A percentile compares a stretch with the other conserved stretches of the same genome.
Conservation (phyloP, 37 sponge, comb jelly and placozoan genomes). For the Aphrocallistes beatrix region DNA sequence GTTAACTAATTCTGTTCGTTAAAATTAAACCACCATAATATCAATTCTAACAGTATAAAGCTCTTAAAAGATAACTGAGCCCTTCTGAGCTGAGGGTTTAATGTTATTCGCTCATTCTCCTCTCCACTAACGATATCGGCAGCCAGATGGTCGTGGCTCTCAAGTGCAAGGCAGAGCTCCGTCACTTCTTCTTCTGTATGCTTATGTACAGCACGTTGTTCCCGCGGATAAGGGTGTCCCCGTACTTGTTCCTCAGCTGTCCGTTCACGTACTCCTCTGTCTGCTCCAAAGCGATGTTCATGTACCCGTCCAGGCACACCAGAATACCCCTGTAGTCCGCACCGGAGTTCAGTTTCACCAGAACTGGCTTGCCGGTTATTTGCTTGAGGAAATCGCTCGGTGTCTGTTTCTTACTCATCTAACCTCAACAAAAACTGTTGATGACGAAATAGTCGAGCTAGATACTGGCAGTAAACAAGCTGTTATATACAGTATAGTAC, state of each 20-base stretch:
- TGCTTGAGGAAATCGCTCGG: constrained; percentile 98
- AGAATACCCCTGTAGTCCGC: constrained; percentile 96
- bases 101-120: too few species aligned
- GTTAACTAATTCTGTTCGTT: background rate
- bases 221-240: constrained; percentile 97
- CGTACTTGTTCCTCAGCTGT: constrained; percentile 94
- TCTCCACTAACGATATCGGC: too few species aligned
- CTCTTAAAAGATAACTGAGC: background rate
- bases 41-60: background rate
- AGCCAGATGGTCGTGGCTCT: too few species aligned
- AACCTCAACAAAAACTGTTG: too few species aligned
- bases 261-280: constrained; percentile 99
- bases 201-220: constrained; percentile 99
- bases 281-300: constrained; percentile 98
- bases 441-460: too few species aligned
- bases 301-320: constrained; percentile 86
- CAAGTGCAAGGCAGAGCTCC: too few species aligned
- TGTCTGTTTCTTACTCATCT: constrained; percentile 75
- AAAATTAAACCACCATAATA: background rate
- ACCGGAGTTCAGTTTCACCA: constrained; percentile 92
- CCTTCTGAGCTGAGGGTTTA: too few species aligned
- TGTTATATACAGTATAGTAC: too few species aligned
- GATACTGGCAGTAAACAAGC: too few species aligned
- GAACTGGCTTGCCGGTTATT: constrained; percentile 90
- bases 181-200: constrained; percentile 61